Evolutionary conservation across 2,797 vertebrate species (phyloP), one percentile per base, ranked within the genome.

Genomic region (Gymnocypris eckloni): DNA sequence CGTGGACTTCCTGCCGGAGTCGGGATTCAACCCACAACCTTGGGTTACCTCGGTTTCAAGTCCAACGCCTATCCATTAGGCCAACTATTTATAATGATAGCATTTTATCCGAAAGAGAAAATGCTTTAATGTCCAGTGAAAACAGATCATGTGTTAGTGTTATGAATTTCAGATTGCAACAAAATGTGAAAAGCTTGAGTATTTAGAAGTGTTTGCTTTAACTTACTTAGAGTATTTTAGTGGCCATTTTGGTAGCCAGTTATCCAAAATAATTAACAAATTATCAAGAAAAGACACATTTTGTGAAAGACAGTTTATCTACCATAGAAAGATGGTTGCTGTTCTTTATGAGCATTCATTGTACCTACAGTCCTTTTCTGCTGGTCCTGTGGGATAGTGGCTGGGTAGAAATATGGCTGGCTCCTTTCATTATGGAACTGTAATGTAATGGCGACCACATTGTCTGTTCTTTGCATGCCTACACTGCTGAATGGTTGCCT

Each of bases 401-500:
- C 78, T 10, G 28, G 61, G 77, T 20, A 54, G 59, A 59, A 67
- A 83, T 45, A 81, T 86, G 81, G 52, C 66, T 85, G 78, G 83
- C 78, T 87, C 39, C 56, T 77, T 87, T 82, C 75, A 69, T 83
- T 83, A 85, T 79, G n/a, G 70, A 12, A 70, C 39, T 70, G 48
- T 54, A 78, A 69, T 56, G 75, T 45, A 79, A 59, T 70, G 66
- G 76, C 7, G 50, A 61, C 25, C 82, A 18, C 56, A 54, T 75
- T 88, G 79, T 69, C 79, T 45, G 86, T 70, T 89, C 72, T 85
- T 86, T 86, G 88, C 82, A 87, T 90, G 78, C 50, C 79, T 86
- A 87, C 87, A 85, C 59, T 89, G 86, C 50, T 82, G 86, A 89
- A 88, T 87, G 79, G 81, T 52, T 85, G 61, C 85, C 50, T 69